Evolutionary conservation across 1,140 invertebrate genomes (phyloP), one percentile per base, ranked within the genome.

Genomic region (Trichogramma pretiosum): DNA sequence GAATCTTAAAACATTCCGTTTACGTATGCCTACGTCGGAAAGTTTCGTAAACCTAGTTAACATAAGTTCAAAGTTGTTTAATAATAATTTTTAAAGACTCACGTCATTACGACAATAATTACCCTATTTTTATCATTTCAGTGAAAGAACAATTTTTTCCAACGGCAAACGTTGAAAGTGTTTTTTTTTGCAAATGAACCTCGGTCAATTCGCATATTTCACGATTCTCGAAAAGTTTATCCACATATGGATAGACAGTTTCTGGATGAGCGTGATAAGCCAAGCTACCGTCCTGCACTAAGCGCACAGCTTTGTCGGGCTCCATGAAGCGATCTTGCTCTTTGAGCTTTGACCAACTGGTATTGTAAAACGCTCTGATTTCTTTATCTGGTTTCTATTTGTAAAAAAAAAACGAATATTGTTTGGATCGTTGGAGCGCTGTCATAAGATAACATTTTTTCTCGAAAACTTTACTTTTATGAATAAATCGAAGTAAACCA

Each of bases 161-260:
- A 13, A 52, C 48, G 32, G 46, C 52, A 2, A 54, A 10, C 38
- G 52, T 45, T 21, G 50, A 33, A 45, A 13, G 33, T 11, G 13
- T 13, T 5, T 45, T 45, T 28, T 41, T 17, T 10, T 22, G 8
- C 1, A 53, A 3, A 22, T 52, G 50, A 22, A 57, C 52, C 46
- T 52, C 53, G 14, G 55, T 57, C 10, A 57, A 40, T 48, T 54
- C 46, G 26, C 52, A 55, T 21, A 57, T 54, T 51, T 34, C 37
- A 5, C 44, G 44, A 42, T 57, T 57, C 7, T 54, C 46, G 34
- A 54, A 57, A 9, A 22, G 40, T 46, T 44, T 44, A 54, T 53
- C 50, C 10, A 57, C 51, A 13, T 41, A 33, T 8, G 56, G 53
- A 47, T 57, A 57, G 2, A 21, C 35, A 24, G 26, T 53, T 39